A percentile compares a stretch with the other conserved stretches of the same genome.
Conservation (phyloP, 2,888 invertebrate species). For the Listrodromus nycthemerus region DNA sequence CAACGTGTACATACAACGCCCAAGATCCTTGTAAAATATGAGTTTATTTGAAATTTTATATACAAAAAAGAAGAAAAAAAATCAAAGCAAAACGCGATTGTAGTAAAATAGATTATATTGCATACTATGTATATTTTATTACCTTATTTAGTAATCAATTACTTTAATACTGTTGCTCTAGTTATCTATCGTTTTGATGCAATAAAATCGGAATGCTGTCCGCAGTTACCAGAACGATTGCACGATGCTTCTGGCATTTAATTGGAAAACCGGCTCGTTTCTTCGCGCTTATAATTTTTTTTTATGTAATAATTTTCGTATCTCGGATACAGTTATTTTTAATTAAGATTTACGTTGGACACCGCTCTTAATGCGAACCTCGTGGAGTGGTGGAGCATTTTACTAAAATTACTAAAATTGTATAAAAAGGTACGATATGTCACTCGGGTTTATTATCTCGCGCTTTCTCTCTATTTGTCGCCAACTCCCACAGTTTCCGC, state of each 20-base stretch:
- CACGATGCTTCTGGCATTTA: neutral
- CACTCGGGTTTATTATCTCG: constrained; percentile 64
- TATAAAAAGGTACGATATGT: constrained; percentile 62
- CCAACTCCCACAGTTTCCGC: neutral
- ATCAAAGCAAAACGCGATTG: constrained; percentile 69
- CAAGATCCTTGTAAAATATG: constrained; percentile 70
- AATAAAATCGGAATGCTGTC: constrained; percentile 48
- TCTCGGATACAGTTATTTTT: constrained; percentile 35
- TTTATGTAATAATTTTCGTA: constrained; percentile 28
- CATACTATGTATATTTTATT: constrained; percentile 71
- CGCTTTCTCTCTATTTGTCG: constrained; percentile 36
- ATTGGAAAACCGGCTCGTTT: neutral
- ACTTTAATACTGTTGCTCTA: constrained; percentile 79
- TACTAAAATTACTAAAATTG: constrained; percentile 42
- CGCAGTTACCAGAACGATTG: constrained; percentile 23
- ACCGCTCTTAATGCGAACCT: neutral
- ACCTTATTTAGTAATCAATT: constrained; percentile 74
- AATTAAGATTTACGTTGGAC: neutral
- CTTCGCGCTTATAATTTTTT: constrained; percentile 1
- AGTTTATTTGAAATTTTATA: constrained; percentile 79
- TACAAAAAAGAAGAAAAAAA: constrained; percentile 79
- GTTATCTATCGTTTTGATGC: constrained; percentile 61
- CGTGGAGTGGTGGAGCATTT: constrained; percentile 2
- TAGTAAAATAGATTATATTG: constrained; percentile 68
- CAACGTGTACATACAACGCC: constrained; percentile 48